Percentiles rank a stretch among this genome's conserved stretches.
Evolutionary conservation across 2,888 invertebrate genomes (phyloP).

Genomic region (Drosophila greeni): DNA sequence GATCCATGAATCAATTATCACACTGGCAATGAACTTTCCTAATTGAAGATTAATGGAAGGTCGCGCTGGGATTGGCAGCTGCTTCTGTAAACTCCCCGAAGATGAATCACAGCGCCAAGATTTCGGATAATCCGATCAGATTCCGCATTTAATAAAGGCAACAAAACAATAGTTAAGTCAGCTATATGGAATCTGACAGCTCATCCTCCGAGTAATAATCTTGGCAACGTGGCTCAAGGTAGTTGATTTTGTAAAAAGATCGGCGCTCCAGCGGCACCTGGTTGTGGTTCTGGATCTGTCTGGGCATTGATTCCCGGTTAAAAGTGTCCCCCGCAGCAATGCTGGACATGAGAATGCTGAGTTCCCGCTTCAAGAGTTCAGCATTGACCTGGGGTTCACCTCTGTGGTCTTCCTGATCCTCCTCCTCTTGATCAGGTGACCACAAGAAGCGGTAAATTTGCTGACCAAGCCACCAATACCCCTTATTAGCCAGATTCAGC

Average conservation of each 20-base stretch:
- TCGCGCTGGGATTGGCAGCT: constrained; percentile 12
- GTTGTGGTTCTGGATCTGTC: neutral
- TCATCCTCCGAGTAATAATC: neutral
- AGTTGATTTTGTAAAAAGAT: neutral
- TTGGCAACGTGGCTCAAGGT: neutral
- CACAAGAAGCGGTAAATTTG: neutral
- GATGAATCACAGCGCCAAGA: constrained; percentile 22
- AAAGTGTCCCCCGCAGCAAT: constrained; percentile 1
- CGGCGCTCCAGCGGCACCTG: neutral
- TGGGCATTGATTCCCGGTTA: neutral
- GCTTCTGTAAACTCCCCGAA: constrained; percentile 32
- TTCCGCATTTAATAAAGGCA: constrained; percentile 18
- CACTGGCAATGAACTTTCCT: constrained; percentile 48
- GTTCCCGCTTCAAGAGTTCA: constrained; percentile 2
- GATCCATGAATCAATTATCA: constrained; percentile 36
- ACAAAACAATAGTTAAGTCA: constrained; percentile 14
- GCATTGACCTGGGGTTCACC: neutral
- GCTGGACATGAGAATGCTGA: neutral
- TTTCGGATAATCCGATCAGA: constrained; percentile 20
- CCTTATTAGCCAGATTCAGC: neutral
- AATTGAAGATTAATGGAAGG: constrained; percentile 34
- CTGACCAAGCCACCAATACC: neutral
- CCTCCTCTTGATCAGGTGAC: neutral
- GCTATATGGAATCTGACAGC: neutral
- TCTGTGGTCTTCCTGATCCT: neutral